Conservation (phyloP, 2,888 invertebrate genomes). For the Exocentrus adspersus region DNA sequence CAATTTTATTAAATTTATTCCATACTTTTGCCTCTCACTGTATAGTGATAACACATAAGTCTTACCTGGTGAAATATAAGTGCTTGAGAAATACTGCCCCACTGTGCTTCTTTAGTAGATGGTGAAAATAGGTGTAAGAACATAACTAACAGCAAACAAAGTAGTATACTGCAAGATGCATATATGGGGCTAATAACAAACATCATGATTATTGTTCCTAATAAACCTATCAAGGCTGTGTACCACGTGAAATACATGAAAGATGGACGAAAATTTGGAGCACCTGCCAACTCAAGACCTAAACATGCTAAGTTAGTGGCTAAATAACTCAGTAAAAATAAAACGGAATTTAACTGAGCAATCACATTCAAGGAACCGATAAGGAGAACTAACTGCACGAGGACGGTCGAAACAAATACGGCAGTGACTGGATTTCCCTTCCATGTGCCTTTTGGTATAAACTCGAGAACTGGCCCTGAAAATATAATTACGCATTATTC, state of each 20-base stretch:
- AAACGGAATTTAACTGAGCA: constrained; percentile 95
- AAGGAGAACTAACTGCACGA: constrained; percentile 90
- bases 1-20: too few species aligned
- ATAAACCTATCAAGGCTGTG: constrained; percentile 86
- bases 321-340: constrained; percentile 96
- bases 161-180: constrained; percentile 86
- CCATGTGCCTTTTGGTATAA: constrained; percentile 79
- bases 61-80: constrained; percentile 95
- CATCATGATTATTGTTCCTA: constrained; percentile 92
- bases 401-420: constrained; percentile 83
- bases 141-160: constrained; percentile 86
- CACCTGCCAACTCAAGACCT: constrained; percentile 94
- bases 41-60: neutral
- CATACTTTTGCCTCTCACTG: too few species aligned
- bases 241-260: constrained; percentile 97
- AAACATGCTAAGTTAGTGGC: constrained; percentile 96
- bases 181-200: constrained; percentile 93
- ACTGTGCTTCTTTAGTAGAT: constrained; percentile 76
- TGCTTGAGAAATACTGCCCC: constrained; percentile 99
- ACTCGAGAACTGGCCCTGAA: constrained; percentile 74
- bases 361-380: constrained; percentile 95
- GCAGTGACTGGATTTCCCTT: constrained; percentile 85
- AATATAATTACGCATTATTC: constrained; percentile 3
- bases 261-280: constrained; percentile 98
- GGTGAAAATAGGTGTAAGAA: constrained; percentile 91